Evolutionary conservation across 2,888 invertebrate species (phyloP).

Genomic region (Rhopalosiphum nymphaeae): DNA sequence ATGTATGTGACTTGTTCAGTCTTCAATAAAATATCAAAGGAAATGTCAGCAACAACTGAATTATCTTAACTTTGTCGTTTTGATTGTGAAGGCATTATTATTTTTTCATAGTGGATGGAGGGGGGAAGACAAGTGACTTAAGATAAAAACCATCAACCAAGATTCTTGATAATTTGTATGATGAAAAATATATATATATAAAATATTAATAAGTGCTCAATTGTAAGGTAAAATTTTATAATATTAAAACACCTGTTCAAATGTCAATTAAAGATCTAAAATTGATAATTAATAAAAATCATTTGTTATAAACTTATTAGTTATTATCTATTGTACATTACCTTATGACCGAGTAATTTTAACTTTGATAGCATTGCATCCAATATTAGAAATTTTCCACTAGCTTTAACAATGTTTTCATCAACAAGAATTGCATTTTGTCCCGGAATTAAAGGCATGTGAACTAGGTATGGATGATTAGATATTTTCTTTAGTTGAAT

Average conservation of each 20-base stretch:
- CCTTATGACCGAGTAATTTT: slow-evolving; percentile 72
- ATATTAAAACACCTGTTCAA: not conserved
- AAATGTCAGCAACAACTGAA: not conserved
- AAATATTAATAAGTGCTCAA: not conserved
- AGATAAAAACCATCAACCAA: not conserved
- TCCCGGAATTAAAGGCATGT: slow-evolving; percentile 73
- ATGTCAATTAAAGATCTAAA: not conserved
- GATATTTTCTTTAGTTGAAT: slow-evolving; percentile 75
- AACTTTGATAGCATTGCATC: slow-evolving; percentile 76
- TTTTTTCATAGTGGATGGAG: not conserved
- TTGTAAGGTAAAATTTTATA: not conserved
- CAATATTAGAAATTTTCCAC: slow-evolving; percentile 78
- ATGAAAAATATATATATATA: not conserved
- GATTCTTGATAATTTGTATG: not conserved
- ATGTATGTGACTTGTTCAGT: not conserved
- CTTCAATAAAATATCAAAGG: not conserved
- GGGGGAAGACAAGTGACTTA: not conserved
- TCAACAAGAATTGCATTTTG: slow-evolving; percentile 71
- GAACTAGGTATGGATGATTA: slow-evolving; percentile 78
- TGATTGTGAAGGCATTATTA: not conserved
- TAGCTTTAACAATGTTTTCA: slow-evolving; percentile 73
- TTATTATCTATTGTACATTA: slow-evolving; percentile 67
- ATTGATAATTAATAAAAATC: not conserved
- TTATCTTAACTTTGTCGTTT: not conserved
- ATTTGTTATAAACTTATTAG: not conserved